A percentile compares a stretch with the other conserved stretches of the same genome.
These are phyloP conservation scores for Steinernema carpocapsae DNA, from an alignment of 2,888 invertebrate species.

Conservation along the genomic window DNA sequence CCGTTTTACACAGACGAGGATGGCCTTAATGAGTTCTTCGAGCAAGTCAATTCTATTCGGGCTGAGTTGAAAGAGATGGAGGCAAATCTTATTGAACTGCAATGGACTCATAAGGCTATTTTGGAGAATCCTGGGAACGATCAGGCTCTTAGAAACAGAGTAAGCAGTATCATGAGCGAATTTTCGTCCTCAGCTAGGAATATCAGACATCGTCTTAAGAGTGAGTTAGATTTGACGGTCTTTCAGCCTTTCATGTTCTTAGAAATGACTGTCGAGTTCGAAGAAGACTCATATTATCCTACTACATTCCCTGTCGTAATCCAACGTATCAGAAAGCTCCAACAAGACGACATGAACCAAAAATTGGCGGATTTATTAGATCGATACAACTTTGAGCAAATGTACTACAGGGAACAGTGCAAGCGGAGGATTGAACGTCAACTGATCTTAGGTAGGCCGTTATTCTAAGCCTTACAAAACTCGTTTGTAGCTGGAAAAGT, in stretches of 20 bases:
- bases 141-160: background rate
- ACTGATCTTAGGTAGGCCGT: background rate
- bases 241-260: background rate
- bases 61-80: slow-evolving; percentile 20
- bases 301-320: slow-evolving; percentile 1
- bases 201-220: background rate
- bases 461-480: background rate
- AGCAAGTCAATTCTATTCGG: background rate
- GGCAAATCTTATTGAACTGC: slow-evolving; percentile 8
- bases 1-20: slow-evolving; percentile 8
- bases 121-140: slow-evolving; percentile 19
- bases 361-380: background rate
- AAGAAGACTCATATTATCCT: background rate
- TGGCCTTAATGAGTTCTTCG: slow-evolving; percentile 12
- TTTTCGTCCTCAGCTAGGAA: background rate
- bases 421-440: slow-evolving; percentile 11
- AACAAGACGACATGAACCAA: slow-evolving; percentile 20
- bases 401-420: slow-evolving; percentile 19
- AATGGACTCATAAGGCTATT: slow-evolving; percentile 19
- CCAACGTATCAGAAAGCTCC: background rate
- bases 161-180: slow-evolving; percentile 5
- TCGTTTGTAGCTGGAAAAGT: background rate
- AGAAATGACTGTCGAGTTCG: background rate
- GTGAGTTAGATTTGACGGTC: background rate
- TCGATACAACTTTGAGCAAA: slow-evolving; percentile 23